Percentiles rank a stretch among this genome's conserved stretches.
phyloP scores from a whole-genome alignment of 2,113 vertebrate genomes.

The Vombatus ursinus region DNA sequence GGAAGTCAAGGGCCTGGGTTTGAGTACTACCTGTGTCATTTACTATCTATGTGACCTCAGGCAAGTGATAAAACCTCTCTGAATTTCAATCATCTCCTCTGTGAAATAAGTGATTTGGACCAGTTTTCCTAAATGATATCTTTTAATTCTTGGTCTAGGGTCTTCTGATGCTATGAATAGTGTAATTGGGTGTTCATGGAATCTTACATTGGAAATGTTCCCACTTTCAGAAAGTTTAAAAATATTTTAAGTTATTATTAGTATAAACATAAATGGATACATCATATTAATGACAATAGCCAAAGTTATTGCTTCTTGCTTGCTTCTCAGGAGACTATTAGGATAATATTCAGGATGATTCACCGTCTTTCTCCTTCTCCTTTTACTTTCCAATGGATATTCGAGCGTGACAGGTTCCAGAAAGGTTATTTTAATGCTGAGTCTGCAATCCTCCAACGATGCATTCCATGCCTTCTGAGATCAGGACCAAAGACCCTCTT shows the following conservation, averaged over 20 bases:
- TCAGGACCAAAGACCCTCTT: slow-evolving; percentile 58
- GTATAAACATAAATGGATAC: background rate
- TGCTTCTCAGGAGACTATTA: background rate
- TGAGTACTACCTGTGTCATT: background rate
- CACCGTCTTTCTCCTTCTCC: slow-evolving; percentile 63
- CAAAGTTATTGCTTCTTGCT: background rate
- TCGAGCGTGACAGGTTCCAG: background rate
- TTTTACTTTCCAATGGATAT: slow-evolving; percentile 57
- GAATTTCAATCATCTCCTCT: background rate
- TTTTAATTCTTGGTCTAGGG: background rate
- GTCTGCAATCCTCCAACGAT: slow-evolving; percentile 62
- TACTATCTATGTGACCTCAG: background rate
- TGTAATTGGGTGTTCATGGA: background rate
- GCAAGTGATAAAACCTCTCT: background rate
- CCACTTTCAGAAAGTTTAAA: background rate
- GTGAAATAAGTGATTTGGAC: background rate
- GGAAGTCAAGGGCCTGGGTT: background rate
- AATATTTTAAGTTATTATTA: background rate
- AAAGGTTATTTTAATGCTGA: slow-evolving; percentile 63
- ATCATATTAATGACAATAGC: background rate
- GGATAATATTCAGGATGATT: slow-evolving; percentile 60
- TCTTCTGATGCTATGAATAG: background rate
- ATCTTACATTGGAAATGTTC: background rate
- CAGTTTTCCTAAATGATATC: background rate
- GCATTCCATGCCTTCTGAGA: slow-evolving; percentile 62